Evolutionary conservation across 2,888 invertebrate genomes (phyloP).

Genomic region (Carterocephalus palaemon): DNA sequence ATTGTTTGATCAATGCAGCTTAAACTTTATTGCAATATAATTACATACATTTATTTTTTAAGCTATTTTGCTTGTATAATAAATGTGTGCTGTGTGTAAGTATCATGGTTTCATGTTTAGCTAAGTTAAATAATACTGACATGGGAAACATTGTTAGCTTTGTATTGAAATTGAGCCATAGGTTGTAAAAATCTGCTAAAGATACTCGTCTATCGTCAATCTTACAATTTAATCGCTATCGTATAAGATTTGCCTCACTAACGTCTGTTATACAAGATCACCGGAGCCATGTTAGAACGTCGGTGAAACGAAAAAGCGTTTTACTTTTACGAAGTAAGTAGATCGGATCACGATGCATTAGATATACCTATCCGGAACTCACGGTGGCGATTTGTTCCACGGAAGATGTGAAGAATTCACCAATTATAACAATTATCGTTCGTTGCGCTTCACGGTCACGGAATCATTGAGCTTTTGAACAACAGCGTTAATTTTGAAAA

Average conservation of each 20-base stretch:
- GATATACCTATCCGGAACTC: constrained; percentile 62
- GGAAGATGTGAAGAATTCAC: constrained; percentile 52
- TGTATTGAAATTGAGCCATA: too few species aligned
- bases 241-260: too few species aligned
- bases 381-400: constrained; percentile 56
- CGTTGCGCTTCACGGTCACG: constrained; percentile 61
- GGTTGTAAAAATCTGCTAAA: too few species aligned
- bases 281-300: constrained; percentile 2
- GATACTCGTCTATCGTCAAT: too few species aligned
- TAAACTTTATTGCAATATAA: not conserved
- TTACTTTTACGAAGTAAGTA: constrained; percentile 52
- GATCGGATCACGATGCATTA: constrained; percentile 54
- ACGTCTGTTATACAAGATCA: too few species aligned
- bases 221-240: too few species aligned
- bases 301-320: constrained; percentile 41
- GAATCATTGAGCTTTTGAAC: constrained; percentile 35
- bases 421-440: constrained; percentile 60
- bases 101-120: too few species aligned
- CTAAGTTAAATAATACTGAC: too few species aligned
- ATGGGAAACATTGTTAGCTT: too few species aligned
- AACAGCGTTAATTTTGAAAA: constrained; percentile 30
- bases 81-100: too few species aligned
- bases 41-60: too few species aligned
- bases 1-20: not conserved
- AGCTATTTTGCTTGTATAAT: too few species aligned